Base-by-base conservation (phyloP, 2,113 vertebrate genomes). In the Pseudolaguvia tuberculata region DNA sequence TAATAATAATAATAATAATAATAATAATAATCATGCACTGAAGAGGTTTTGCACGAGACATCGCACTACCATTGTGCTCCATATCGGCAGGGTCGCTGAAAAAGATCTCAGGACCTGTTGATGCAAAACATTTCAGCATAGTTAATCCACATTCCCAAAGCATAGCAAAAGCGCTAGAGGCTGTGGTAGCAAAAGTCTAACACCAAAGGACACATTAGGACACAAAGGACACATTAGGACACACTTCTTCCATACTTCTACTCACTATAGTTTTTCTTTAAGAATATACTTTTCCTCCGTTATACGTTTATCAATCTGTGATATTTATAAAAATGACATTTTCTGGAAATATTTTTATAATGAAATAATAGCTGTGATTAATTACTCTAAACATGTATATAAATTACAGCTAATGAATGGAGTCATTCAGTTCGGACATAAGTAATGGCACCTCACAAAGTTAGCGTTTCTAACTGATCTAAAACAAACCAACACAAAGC, bases 71-170 rank as follows among this genome's bases (percentile, higher is more conserved):
- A 74, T 86, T 85, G 57, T 86, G 18, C 8, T 31, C 57, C 13
- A 82, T 21, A 71, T 87, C 81, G 55, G 70, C 35, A 80, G 78
- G 81, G 61, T 79, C 75, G 68, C 77, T 74, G 70, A 75, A 58
- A 18, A 84, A 86, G 75, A 52, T 85, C 68, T 85, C 82, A 45
- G 81, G 81, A 52, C 84, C 87, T 91, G 82, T 42, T 82, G 77
- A 82, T 3, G 76, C 81, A 69, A 76, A 17, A 76, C 35, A 72
- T 76, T 23, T 67, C 78, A 51, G 56, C 67, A 27, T 20, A 20
- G 73, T 76, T 68, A 76, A 73, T 68, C 20, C 52, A 68, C 5
- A 4, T 23, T 66, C 13, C 52, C 52, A 57, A 57, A 48, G 25
- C 51, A 67, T 27, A 42, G 3, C 39, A 59, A 21, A 74, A 52